phyloP scores from a whole-genome alignment of 2,888 invertebrate genomes.

The Nipponacmea schrenckii region DNA sequence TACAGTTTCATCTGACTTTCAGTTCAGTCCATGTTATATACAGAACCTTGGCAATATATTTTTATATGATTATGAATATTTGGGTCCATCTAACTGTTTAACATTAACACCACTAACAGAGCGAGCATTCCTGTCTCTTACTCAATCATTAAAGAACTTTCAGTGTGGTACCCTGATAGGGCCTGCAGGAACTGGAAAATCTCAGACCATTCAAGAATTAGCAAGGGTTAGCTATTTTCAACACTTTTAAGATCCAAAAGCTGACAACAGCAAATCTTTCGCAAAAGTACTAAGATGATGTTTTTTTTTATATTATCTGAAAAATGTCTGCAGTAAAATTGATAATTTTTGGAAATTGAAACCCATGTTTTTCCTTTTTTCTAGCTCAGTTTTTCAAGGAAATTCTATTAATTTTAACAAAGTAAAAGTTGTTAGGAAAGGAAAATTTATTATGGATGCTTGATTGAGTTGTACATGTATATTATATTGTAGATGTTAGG shows the following conservation, averaged over 20 bases:
- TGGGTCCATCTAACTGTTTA: conserved; percentile 53
- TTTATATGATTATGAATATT: conserved; percentile 63
- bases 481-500: conserved; percentile 55
- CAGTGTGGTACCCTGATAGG: conserved; percentile 64
- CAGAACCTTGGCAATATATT: conserved; percentile 60
- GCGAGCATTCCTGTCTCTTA: conserved; percentile 59
- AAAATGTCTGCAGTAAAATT: neutral
- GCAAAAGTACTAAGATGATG: neutral
- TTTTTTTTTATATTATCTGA: neutral
- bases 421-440: no score
- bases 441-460: no score
- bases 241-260: neutral
- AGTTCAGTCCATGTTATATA: conserved; percentile 60
- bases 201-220: conserved; percentile 61
- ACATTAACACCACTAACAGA: conserved; percentile 64
- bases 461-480: neutral
- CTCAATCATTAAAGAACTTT: conserved; percentile 60
- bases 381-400: neutral
- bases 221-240: conserved; percentile 48
- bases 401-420: neutral
- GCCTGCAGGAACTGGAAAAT: conserved; percentile 60
- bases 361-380: no score
- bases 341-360: no score
- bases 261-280: neutral
- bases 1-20: conserved; percentile 59